These are phyloP conservation scores for Pterocles gutturalis DNA, from an alignment of 2,113 vertebrate genomes.

Conservation along the genomic window DNA sequence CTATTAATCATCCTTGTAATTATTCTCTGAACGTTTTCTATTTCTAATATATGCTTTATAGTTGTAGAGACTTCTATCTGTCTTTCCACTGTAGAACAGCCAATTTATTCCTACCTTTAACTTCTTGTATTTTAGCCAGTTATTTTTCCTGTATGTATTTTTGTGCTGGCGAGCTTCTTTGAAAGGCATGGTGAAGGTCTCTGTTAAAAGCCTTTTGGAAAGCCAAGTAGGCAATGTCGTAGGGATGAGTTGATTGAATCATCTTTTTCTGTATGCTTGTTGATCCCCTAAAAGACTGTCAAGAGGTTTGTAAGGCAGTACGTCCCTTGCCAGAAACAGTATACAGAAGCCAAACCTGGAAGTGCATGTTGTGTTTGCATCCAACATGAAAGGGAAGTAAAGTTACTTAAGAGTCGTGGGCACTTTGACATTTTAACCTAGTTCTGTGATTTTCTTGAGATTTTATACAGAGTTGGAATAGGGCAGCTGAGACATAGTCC, in stretches of 20 bases:
- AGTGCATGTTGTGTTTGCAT: neutral
- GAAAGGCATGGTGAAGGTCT: neutral
- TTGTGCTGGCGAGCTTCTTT: neutral
- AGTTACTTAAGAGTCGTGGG: neutral
- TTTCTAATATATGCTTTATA: neutral
- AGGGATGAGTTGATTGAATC: neutral
- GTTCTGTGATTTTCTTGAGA: neutral
- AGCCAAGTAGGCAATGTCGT: neutral
- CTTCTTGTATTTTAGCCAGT: neutral
- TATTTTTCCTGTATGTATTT: neutral
- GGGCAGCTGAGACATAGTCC: neutral
- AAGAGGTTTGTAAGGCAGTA: neutral
- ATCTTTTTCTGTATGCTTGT: neutral
- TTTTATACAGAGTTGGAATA: neutral
- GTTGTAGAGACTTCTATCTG: neutral
- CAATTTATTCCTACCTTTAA: neutral
- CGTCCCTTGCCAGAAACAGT: neutral
- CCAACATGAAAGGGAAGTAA: neutral
- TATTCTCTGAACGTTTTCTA: neutral
- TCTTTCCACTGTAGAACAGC: neutral
- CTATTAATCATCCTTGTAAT: neutral
- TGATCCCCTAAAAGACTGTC: neutral
- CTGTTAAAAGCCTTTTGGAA: neutral
- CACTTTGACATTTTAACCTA: neutral
- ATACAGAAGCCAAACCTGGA: neutral